These are phyloP conservation scores for Toxostoma redivivum DNA, from an alignment of 2,113 vertebrate species.

Conservation along the genomic window DNA sequence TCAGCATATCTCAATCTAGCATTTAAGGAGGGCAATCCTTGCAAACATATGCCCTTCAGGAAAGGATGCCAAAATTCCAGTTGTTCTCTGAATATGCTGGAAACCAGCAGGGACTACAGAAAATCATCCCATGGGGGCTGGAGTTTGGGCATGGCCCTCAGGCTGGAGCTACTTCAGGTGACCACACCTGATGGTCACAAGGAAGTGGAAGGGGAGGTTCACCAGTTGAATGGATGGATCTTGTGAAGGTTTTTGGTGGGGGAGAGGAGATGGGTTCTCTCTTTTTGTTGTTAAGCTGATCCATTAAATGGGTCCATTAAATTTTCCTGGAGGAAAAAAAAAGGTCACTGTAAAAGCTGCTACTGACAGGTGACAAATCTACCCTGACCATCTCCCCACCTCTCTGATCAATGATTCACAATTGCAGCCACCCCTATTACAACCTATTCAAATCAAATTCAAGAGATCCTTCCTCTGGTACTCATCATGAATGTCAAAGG, in stretches of 20 bases:
- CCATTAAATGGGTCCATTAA: neutral
- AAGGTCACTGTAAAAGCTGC: neutral
- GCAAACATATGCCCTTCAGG: neutral
- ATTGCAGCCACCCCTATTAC: neutral
- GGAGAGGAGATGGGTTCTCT: neutral
- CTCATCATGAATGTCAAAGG: neutral
- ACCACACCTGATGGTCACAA: neutral
- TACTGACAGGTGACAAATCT: neutral
- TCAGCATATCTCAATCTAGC: neutral
- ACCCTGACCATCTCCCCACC: neutral
- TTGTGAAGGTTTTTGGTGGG: neutral
- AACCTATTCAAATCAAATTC: neutral
- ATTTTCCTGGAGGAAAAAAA: neutral
- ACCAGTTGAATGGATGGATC: neutral
- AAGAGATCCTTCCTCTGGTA: neutral
- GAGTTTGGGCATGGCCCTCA: neutral
- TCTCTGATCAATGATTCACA: neutral
- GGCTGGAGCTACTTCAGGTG: neutral
- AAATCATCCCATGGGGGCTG: neutral
- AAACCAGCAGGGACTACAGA: neutral
- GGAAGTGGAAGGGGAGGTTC: fast-evolving
- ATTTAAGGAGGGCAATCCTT: neutral
- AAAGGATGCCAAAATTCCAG: neutral
- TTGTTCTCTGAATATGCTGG: neutral
- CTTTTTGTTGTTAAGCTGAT: neutral